phyloP scores from a whole-genome alignment of 2,888 invertebrate genomes.

The Lycaena phlaeas region DNA sequence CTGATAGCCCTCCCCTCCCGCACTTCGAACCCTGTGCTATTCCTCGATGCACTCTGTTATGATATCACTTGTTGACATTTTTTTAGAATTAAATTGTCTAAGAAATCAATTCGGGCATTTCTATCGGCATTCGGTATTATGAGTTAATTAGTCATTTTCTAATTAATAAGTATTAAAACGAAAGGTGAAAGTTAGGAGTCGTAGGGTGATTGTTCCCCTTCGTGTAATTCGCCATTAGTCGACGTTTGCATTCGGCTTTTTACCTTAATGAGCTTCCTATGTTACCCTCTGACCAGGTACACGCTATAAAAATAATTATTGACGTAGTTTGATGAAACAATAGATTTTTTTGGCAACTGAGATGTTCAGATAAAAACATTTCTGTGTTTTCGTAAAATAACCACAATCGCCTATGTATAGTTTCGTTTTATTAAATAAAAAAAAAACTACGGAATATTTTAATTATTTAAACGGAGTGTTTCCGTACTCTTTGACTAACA shows the following conservation, averaged over 20 bases:
- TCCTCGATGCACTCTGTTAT: constrained; percentile 33
- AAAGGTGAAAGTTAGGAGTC: constrained; percentile 6
- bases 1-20: constrained; percentile 51
- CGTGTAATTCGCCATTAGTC: constrained; percentile 72
- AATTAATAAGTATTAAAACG: constrained; percentile 10
- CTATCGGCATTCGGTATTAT: constrained; percentile 1
- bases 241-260: constrained; percentile 71
- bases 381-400: too few species aligned
- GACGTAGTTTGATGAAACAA: constrained; percentile 4
- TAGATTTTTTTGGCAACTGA: background rate
- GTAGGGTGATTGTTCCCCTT: constrained; percentile 46
- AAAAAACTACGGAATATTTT: too few species aligned
- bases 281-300: constrained; percentile 42
- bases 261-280: constrained; percentile 70
- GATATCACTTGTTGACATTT: constrained; percentile 10
- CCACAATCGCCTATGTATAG: too few species aligned
- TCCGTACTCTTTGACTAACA: too few species aligned
- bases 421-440: too few species aligned
- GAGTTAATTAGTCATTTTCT: constrained; percentile 8
- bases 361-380: too few species aligned
- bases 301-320: constrained; percentile 46
- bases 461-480: too few species aligned
- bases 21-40: constrained; percentile 26
- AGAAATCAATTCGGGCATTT: background rate
- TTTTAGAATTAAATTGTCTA: constrained; percentile 2